phyloP scores from a whole-genome alignment of 2,888 invertebrate species.

The Plagodis pulveraria region DNA sequence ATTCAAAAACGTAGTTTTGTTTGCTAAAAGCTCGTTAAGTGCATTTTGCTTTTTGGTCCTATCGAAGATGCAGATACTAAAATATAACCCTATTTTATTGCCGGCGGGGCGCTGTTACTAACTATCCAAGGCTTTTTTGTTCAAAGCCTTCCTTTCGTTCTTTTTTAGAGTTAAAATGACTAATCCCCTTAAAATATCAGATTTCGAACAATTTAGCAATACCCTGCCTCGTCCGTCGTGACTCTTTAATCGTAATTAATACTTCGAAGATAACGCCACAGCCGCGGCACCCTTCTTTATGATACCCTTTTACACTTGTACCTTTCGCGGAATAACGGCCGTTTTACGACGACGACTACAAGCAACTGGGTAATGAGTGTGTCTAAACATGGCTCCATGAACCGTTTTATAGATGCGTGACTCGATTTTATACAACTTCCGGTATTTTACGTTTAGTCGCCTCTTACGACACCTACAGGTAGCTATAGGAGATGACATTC shows the following conservation, averaged over 20 bases:
- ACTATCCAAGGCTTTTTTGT: no score
- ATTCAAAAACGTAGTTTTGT: no score
- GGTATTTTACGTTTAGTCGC: no score
- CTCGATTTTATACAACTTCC: no score
- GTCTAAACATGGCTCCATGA: constrained; percentile 31
- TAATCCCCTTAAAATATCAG: constrained; percentile 14
- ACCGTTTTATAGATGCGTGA: constrained; percentile 32
- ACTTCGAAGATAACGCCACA: constrained; percentile 52
- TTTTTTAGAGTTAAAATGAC: no score
- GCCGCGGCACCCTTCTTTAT: constrained; percentile 56
- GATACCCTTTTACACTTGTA: constrained; percentile 55
- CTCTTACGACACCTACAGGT: no score
- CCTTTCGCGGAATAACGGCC: constrained; percentile 46
- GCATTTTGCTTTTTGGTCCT: no score
- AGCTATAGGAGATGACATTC: no score
- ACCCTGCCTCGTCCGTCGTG: constrained; percentile 7
- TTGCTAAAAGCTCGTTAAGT: no score
- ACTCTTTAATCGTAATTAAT: constrained; percentile 67
- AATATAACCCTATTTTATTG: no score
- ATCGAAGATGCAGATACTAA: no score
- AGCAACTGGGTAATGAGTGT: constrained; percentile 36
- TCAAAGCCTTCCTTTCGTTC: constrained; percentile 1
- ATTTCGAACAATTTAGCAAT: constrained; percentile 18
- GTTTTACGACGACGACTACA: constrained; percentile 54
- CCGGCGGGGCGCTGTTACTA: no score